Percentiles rank a stretch among this genome's conserved stretches.
phyloP scores from a whole-genome alignment of 2,888 invertebrate genomes.

The Limenitis camilla region DNA sequence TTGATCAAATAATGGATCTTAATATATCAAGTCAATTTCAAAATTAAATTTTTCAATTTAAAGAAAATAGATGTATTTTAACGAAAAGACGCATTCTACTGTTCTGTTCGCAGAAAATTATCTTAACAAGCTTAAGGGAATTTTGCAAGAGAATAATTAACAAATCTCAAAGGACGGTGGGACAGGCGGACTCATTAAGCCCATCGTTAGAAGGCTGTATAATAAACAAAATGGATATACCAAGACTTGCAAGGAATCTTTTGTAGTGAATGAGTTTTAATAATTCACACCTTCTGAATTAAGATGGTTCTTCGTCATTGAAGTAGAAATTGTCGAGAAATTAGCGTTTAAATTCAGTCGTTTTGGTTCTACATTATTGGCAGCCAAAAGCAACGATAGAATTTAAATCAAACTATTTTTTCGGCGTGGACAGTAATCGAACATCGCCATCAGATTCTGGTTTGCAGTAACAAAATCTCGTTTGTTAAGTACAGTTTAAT shows the following conservation, averaged over 20 bases:
- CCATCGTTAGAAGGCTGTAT: constrained; percentile 11
- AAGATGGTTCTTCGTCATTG: background rate
- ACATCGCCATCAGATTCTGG: constrained; percentile 8
- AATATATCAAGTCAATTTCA: no score
- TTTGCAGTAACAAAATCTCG: constrained; percentile 13
- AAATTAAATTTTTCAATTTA: no score
- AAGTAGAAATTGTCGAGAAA: background rate
- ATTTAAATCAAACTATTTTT: background rate
- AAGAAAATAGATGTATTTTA: background rate
- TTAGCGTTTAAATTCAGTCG: no score
- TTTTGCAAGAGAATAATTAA: constrained; percentile 25
- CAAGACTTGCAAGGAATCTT: background rate
- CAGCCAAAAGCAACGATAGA: background rate
- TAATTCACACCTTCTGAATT: constrained; percentile 18
- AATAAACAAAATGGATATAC: constrained; percentile 13
- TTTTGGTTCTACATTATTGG: no score
- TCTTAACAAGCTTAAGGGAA: constrained; percentile 23
- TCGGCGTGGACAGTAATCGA: constrained; percentile 4
- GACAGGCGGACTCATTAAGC: constrained; percentile 21
- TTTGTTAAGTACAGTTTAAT: constrained; percentile 15
- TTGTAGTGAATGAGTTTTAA: constrained; percentile 9
- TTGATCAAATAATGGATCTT: no score
- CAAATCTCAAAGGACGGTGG: constrained; percentile 24
- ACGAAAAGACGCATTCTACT: background rate
- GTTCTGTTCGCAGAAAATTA: constrained; percentile 13